Conservation (phyloP, 2,797 vertebrate genomes). For the Gouania willdenowi region DNA sequence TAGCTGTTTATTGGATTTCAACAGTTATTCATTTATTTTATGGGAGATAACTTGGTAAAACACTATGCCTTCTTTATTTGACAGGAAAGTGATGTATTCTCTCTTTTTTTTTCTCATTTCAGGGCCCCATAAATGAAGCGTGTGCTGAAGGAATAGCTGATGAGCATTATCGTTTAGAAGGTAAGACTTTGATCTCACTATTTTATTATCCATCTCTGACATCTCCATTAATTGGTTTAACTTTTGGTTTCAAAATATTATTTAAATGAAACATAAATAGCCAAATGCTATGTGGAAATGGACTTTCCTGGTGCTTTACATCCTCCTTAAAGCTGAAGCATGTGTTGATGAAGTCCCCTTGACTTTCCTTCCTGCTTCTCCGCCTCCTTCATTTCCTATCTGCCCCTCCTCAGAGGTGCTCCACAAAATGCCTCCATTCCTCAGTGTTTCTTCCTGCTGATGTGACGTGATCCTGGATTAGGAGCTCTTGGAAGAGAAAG, state of each 20-base stretch:
- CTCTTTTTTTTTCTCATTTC: constrained; percentile 11
- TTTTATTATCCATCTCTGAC: neutral
- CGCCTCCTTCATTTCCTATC: constrained; percentile 21
- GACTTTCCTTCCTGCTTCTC: constrained; percentile 25
- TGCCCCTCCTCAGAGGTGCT: constrained; percentile 23
- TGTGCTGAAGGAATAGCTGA: constrained; percentile 83
- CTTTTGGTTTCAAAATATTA: neutral
- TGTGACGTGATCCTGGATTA: constrained; percentile 62
- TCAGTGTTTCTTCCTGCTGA: constrained; percentile 35
- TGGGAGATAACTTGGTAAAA: constrained; percentile 41
- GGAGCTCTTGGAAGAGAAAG: constrained; percentile 46
- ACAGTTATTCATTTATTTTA: constrained; percentile 48
- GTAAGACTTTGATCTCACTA: constrained; percentile 75
- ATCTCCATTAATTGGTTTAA: neutral
- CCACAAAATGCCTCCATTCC: constrained; percentile 41
- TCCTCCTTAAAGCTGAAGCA: constrained; percentile 38
- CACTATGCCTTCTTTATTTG: constrained; percentile 14
- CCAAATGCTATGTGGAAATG: neutral
- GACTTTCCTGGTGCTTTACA: constrained; percentile 6
- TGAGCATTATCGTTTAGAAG: constrained; percentile 93
- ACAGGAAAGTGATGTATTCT: constrained; percentile 30
- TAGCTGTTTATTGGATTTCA: constrained; percentile 35
- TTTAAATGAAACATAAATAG: neutral
- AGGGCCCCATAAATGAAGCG: constrained; percentile 85
- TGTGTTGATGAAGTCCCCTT: constrained; percentile 46